Conservation (phyloP, 2,888 invertebrate species). For the Onthophagus sagittarius region DNA sequence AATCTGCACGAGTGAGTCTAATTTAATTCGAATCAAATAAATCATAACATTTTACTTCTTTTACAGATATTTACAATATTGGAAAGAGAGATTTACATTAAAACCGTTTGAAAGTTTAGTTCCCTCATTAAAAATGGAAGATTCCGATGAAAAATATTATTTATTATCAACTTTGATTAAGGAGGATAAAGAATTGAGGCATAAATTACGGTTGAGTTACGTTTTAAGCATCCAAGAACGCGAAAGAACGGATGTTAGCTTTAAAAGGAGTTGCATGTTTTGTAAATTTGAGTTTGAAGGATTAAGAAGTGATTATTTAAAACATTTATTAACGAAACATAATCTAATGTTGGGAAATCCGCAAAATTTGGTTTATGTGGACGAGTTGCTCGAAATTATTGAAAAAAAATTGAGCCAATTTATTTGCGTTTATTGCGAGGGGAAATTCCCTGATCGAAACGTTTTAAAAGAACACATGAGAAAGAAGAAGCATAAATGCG, state of each 20-base stretch:
- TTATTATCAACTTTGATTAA: slow-evolving; percentile 74
- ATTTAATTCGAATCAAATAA: too few species aligned
- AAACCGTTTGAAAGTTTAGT: slow-evolving; percentile 53
- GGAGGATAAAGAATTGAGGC: slow-evolving; percentile 76
- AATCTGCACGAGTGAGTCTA: slow-evolving; percentile 63
- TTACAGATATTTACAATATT: slow-evolving; percentile 56
- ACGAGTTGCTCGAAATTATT: slow-evolving; percentile 75
- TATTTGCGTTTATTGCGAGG: slow-evolving; percentile 90
- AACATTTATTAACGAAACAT: slow-evolving; percentile 83
- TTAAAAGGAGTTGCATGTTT: slow-evolving; percentile 78
- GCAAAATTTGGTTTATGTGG: slow-evolving; percentile 86
- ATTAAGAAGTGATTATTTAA: slow-evolving; percentile 68
- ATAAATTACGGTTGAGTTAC: slow-evolving; percentile 65
- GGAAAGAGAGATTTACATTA: slow-evolving; percentile 55
- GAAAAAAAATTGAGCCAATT: slow-evolving; percentile 74
- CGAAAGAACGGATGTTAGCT: slow-evolving; percentile 76
- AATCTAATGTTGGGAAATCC: slow-evolving; percentile 89
- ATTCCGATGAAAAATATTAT: slow-evolving; percentile 66
- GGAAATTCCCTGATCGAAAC: slow-evolving; percentile 79
- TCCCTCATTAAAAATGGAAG: slow-evolving; percentile 55
- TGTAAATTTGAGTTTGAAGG: slow-evolving; percentile 59
- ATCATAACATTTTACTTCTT: too few species aligned
- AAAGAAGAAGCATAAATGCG: slow-evolving; percentile 90
- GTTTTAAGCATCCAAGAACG: slow-evolving; percentile 73
- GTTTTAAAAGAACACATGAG: slow-evolving; percentile 96